Evolutionary conservation across 2,113 vertebrate species (phyloP).

Genomic region (Phyllopteryx taeniolatus): DNA sequence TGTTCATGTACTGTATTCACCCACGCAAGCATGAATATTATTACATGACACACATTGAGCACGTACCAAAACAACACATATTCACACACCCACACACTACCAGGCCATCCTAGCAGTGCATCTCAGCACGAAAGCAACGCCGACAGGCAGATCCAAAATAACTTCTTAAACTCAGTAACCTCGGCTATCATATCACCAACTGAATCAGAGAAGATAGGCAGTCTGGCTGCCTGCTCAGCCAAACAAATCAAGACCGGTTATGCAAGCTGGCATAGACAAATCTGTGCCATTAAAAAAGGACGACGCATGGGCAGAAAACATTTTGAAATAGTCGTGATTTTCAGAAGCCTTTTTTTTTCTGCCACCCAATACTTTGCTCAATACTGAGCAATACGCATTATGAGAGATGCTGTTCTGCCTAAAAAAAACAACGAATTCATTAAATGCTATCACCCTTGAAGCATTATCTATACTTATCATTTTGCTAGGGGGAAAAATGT

Average conservation of each 20-base stretch:
- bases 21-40: conserved; percentile 29
- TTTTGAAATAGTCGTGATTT: conserved; percentile 6
- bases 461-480: background rate
- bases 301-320: conserved; percentile 5
- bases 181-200: conserved; percentile 48
- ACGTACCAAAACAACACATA: conserved; percentile 23
- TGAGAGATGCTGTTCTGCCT: background rate
- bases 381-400: background rate
- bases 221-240: conserved; percentile 35
- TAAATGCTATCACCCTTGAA: background rate
- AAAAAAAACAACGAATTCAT: background rate
- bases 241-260: conserved; percentile 45
- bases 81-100: conserved; percentile 37
- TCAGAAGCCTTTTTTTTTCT: conserved; percentile 1
- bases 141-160: conserved; percentile 61
- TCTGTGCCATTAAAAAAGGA: conserved; percentile 19
- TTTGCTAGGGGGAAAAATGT: background rate
- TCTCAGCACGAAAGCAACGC: conserved; percentile 49
- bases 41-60: background rate
- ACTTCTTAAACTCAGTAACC: conserved; percentile 58
- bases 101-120: conserved; percentile 38
- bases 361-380: background rate
- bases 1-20: conserved; percentile 43
- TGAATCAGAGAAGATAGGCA: conserved; percentile 56
- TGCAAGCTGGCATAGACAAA: conserved; percentile 30